Evolutionary conservation across 2,888 invertebrate species (phyloP), one percentile per base, ranked within the genome.

Genomic region (Julus scandinavius): DNA sequence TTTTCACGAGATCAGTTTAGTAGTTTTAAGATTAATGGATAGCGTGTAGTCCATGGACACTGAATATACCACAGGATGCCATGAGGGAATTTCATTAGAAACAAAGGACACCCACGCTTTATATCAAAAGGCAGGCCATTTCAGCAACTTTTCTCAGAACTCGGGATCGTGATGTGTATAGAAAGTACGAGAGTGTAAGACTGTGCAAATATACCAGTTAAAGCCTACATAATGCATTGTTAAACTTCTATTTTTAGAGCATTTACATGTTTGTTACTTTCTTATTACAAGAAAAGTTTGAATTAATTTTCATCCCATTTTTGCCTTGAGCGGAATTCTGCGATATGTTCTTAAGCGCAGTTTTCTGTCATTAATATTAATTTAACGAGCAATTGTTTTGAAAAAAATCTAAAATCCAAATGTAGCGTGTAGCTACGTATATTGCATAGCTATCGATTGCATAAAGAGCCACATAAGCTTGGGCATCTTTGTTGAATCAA

Each of bases 341-440:
- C 63, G 63, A 29, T 9, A 20, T 20, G 7, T 29, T n/a, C n/a
- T 63, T 72, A 72, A 72, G 63, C 7, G 20, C 63, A 20, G 63
- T 72, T 72, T n/a, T 72, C 63, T 3, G 54, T 54, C 54, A 72
- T 72, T 72, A 72, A 72, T 72, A 72, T 72, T 72, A 72, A 72
- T 72, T 72, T 72, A 20, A 72, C 63, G 63, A 72, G 29, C 20
- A 72, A 72, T 72, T 72, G 63, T 72, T 72, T 72, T 72, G n/a
- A 5, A 72, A 20, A 63, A n/a, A n/a, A 72, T 45, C 2, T 5
- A 45, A 45, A 72, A 29, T n/a, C n/a, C n/a, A 72, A 72, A 72
- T 7, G 4, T 15, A 1, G 7, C 20, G 20, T n/a, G 20, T 72
- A 72, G 20, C 6, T 72, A 20, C 63, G 63, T 72, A 72, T 72